Percentiles rank a stretch among this genome's conserved stretches.
phyloP scores from a whole-genome alignment of 2,797 vertebrate genomes.

The Microhierax caerulescens region DNA sequence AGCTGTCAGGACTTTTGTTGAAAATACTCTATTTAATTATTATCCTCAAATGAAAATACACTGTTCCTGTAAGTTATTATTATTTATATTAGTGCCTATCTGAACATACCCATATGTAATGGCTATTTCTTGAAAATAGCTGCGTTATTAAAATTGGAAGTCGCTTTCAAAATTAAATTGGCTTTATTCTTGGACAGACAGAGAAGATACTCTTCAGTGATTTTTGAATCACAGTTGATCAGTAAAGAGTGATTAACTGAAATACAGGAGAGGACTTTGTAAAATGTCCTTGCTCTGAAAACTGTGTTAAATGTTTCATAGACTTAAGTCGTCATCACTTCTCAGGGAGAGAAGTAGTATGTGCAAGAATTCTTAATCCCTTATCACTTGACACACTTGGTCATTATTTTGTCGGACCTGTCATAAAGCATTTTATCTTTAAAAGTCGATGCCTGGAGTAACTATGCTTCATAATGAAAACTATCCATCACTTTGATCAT shows the following conservation, averaged over 20 bases:
- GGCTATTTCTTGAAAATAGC: background rate
- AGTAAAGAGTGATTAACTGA: background rate
- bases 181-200: background rate
- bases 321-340: background rate
- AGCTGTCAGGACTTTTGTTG: background rate
- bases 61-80: background rate
- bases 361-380: conserved; percentile 17
- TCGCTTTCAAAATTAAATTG: background rate
- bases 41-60: background rate
- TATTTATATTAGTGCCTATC: background rate
- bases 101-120: background rate
- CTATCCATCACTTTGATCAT: conserved; percentile 20
- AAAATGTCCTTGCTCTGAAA: background rate
- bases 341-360: background rate
- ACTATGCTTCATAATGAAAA: conserved; percentile 42
- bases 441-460: background rate
- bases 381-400: background rate
- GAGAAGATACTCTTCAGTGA: background rate
- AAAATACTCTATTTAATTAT: background rate
- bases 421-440: conserved; percentile 23
- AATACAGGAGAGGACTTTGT: background rate
- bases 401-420: conserved; percentile 26
- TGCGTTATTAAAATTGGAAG: background rate
- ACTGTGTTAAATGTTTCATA: background rate
- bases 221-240: background rate